Evolutionary conservation across 1,140 invertebrate genomes (phyloP), one percentile per base, ranked within the genome.

Genomic region (Cotesia typhae): DNA sequence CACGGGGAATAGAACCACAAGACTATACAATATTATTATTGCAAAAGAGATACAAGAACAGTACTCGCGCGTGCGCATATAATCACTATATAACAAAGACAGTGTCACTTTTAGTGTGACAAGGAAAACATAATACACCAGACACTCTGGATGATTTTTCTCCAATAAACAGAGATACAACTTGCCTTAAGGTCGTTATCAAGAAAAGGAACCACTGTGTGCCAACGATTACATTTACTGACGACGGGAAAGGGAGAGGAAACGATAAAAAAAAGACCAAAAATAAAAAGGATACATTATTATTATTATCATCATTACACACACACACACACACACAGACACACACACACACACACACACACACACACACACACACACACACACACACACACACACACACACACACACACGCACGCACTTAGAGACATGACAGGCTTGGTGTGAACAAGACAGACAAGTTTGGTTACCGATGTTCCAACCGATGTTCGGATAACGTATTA

Each of bases 391-490:
- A 14, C 0, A 14, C 0, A 14, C 14, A 14, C 14, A 14, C 14
- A 14, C 14, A 14, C 28, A 1, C 17, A 60, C 59, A 60, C 5
- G 36, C 17, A 20, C 28, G 6, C 28, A 60, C 37, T 37, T 12
- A 69, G 14, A 20, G 5, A 55, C 20, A 63, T 63, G 53, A 53
- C 57, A 67, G n/a, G 36, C 57, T 57, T 65, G 68, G 41, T 41
- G 41, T 35, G 79, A 83, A 84, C 82, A 79, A 82, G 82, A 84
- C 80, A 78, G 79, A 82, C 82, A 76, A 80, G 84, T 85, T 85
- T 82, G 80, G 77, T 85, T 84, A 79, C 79, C 76, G 79, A 79
- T 83, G 82, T 83, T 80, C 51, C 70, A 59, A 72, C 67, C 67
- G 36, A 61, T 67, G 53, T 38, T 60, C 53, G 28, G 53, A 71